Base-by-base conservation (phyloP, 1,140 invertebrate species). In the Drosophila ambigua region DNA sequence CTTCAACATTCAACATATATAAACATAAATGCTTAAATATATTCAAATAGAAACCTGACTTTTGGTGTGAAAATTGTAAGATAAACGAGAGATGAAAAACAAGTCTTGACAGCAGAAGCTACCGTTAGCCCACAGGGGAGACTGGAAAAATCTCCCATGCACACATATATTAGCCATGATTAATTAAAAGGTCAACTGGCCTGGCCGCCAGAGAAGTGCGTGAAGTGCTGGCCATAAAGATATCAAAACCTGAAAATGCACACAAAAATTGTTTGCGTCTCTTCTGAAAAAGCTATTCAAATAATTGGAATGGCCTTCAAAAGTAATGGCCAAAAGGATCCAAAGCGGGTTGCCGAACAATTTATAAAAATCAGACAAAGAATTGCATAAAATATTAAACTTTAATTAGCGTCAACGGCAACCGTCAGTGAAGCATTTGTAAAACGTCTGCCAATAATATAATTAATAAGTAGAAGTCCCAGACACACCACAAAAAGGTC, bases 401-500 rank as follows among this genome's bases (percentile, higher is more conserved):
- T 74, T 77, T 67, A 85, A 84, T 84, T 74, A 74, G 65, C 73
- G 54, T 11, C 35, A 35, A 4, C 31, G 31, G 31, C 52, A 69
- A 72, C 58, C 53, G 50, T 71, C 72, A 67, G 65, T 67, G 58
- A 46, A 67, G 51, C 64, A 64, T 58, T 83, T 73, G 65, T 85
- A 71, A 84, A 73, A 50, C 68, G 68, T 50, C 80, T 84, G 77
- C 65, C 81, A 77, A 85, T 87, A 81, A 74, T 81, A 81, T 81
- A 87, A 85, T 85, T 87, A 87, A 81, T 81, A 81, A 77, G 68
- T 57, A 52, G 41, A 57, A 20, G 20, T 15, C 24, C 11, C 24
- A 50, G 46, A 53, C 9, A 35, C 9, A 49, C 55, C 52, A 55
- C 23, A 50, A 53, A 81, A 85, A 85, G 81, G 73, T 87, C 78